Evolutionary conservation across 2,113 vertebrate genomes (phyloP).

Genomic region (Nibea coibor): DNA sequence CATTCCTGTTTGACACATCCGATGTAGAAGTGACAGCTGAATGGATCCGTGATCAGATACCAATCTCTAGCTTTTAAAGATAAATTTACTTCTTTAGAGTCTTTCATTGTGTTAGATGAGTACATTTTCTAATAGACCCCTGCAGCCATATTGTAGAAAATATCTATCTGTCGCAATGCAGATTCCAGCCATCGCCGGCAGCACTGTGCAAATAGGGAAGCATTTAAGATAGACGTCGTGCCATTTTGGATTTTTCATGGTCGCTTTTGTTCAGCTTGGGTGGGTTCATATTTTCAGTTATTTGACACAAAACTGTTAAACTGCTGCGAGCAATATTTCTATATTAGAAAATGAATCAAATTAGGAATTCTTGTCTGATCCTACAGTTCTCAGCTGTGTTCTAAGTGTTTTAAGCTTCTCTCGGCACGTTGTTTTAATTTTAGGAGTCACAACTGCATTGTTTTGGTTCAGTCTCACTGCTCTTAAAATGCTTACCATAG

Average conservation of each 20-base stretch:
- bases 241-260: neutral
- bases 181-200: neutral
- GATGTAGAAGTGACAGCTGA: neutral
- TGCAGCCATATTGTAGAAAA: neutral
- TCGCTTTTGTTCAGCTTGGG: neutral
- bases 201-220: neutral
- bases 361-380: neutral
- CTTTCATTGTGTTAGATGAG: neutral
- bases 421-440: neutral
- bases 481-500: neutral
- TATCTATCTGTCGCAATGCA: neutral
- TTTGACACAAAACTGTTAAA: slow-evolving; percentile 2
- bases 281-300: neutral
- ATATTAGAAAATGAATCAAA: neutral
- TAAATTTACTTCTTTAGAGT: neutral
- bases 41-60: neutral
- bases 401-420: neutral
- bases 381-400: neutral
- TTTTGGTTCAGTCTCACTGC: neutral
- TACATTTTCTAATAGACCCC: neutral
- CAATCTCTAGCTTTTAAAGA: neutral
- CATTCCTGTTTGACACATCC: neutral
- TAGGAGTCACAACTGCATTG: neutral
- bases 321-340: neutral
- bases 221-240: neutral